A percentile compares a stretch with the other conserved stretches of the same genome.
Conservation (phyloP, 2,113 vertebrate species). For the Mirza zaza region DNA sequence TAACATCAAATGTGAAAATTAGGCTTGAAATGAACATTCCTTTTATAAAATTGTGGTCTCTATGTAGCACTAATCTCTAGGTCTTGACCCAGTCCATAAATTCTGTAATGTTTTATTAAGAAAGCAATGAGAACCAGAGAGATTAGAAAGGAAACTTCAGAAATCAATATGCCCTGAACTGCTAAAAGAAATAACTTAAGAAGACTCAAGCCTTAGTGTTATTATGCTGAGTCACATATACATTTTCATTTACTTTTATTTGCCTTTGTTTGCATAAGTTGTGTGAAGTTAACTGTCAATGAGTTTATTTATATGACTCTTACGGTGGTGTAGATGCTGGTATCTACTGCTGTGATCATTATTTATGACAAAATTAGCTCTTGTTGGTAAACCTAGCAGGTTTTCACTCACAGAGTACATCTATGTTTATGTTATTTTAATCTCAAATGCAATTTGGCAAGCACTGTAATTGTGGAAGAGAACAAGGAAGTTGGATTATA, state of each 20-base stretch:
- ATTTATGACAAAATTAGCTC: conserved; percentile 52
- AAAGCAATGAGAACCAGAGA: not conserved
- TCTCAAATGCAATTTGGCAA: conserved; percentile 68
- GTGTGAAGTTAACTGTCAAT: not conserved
- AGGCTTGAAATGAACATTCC: not conserved
- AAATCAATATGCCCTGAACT: not conserved
- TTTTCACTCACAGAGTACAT: conserved; percentile 59
- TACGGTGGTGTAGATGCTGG: not conserved
- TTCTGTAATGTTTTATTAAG: not conserved
- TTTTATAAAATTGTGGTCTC: not conserved
- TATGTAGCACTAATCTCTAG: not conserved
- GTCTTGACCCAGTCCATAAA: not conserved
- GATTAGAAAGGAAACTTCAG: not conserved
- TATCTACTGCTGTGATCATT: conserved; percentile 15
- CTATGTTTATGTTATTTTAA: conserved; percentile 56
- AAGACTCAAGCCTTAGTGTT: not conserved
- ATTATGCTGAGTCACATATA: not conserved
- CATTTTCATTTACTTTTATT: not conserved
- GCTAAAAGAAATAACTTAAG: not conserved
- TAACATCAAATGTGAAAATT: not conserved
- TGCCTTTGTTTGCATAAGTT: not conserved
- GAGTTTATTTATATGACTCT: conserved; percentile 21
- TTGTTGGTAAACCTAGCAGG: conserved; percentile 12
- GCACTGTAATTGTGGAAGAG: not conserved
- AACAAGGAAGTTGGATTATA: conserved; percentile 35